Conservation (phyloP, 2,113 vertebrate genomes). For the Aptenodytes patagonicus region DNA sequence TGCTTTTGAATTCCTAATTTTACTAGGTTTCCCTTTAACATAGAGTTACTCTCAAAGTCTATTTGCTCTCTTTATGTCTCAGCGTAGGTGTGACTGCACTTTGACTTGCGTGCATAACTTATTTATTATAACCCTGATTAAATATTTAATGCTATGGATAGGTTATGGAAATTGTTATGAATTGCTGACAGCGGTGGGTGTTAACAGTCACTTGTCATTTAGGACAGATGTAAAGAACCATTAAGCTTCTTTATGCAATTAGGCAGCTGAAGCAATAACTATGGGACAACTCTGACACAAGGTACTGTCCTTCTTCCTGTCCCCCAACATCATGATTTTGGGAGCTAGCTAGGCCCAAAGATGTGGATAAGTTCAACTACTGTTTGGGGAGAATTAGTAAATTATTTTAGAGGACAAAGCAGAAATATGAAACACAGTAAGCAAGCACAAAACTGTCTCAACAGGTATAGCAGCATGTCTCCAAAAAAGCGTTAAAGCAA, state of each 20-base stretch:
- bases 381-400: background rate
- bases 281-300: background rate
- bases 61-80: background rate
- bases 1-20: background rate
- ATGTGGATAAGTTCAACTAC: background rate
- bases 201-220: slow-evolving; percentile 23
- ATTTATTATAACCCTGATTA: slow-evolving; percentile 10
- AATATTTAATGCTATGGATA: slow-evolving; percentile 4
- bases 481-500: background rate
- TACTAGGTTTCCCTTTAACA: background rate
- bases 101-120: background rate
- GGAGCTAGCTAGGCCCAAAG: background rate
- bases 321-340: background rate
- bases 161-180: background rate
- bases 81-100: background rate
- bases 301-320: background rate
- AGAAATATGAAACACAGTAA: background rate
- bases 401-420: background rate
- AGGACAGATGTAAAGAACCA: background rate
- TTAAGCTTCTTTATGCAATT: background rate
- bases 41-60: background rate
- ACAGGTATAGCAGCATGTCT: background rate
- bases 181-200: background rate
- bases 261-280: background rate
- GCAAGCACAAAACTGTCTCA: background rate